A percentile compares a stretch with the other conserved stretches of the same genome.
phyloP scores from a whole-genome alignment of 1,140 invertebrate genomes.

The Listronotus bonariensis region DNA sequence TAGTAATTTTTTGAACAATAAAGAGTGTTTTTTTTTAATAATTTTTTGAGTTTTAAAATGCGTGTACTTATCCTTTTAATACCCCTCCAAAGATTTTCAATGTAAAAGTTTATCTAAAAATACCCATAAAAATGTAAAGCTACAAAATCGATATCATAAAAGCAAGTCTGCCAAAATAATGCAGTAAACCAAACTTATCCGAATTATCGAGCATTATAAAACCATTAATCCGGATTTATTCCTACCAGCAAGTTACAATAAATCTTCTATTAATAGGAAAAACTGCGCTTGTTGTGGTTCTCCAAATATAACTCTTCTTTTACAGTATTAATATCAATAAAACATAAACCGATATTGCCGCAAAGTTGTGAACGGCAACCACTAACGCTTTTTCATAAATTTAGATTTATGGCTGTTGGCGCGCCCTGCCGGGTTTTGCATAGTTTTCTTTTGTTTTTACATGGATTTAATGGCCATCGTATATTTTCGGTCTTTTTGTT shows the following conservation, averaged over 20 bases:
- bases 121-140: no score
- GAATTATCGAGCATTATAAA: not conserved
- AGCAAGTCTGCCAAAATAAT: conserved; percentile 1
- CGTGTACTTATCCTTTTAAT: no score
- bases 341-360: conserved; percentile 15
- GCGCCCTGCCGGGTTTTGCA: conserved; percentile 18
- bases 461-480: conserved; percentile 13
- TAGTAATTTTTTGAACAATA: no score
- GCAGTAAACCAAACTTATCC: not conserved
- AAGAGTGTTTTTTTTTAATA: no score
- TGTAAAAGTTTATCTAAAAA: no score
- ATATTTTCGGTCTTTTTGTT: conserved; percentile 14
- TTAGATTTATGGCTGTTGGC: conserved; percentile 9
- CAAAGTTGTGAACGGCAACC: conserved; percentile 19
- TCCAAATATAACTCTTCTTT: conserved; percentile 4
- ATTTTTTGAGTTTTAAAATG: no score
- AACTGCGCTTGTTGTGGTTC: conserved; percentile 13
- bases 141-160: no score
- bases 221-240: conserved; percentile 8
- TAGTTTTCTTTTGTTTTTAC: conserved; percentile 22
- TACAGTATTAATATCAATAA: conserved; percentile 25
- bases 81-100: no score
- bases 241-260: not conserved
- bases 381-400: conserved; percentile 24
- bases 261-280: conserved; percentile 13